Evolutionary conservation across 2,113 vertebrate genomes (phyloP).

Genomic region (Delphinapterus leucas): DNA sequence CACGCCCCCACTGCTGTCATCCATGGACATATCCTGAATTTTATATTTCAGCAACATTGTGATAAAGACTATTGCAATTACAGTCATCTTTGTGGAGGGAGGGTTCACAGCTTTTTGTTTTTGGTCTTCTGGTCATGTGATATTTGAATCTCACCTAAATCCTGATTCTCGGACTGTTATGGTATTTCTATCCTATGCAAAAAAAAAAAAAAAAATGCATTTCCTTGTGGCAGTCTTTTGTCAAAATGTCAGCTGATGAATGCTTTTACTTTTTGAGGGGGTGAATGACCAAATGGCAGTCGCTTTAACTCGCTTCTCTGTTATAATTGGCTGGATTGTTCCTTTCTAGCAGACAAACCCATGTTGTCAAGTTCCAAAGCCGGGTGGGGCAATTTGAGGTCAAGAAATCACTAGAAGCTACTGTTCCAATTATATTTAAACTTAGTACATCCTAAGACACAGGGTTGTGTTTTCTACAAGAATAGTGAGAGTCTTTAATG

Average conservation of each 20-base stretch:
- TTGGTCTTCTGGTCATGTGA: background rate
- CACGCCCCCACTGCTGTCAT: background rate
- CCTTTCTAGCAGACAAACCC: background rate
- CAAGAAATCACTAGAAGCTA: background rate
- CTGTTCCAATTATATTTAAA: background rate
- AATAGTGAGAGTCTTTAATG: background rate
- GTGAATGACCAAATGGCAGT: background rate
- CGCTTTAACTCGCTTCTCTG: background rate
- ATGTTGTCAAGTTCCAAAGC: background rate
- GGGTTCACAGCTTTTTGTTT: background rate
- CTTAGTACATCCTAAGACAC: background rate
- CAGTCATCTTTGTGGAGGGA: background rate
- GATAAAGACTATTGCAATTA: background rate
- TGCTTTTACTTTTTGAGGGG: background rate
- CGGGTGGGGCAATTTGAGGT: background rate
- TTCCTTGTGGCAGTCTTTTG: background rate
- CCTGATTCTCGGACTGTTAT: background rate
- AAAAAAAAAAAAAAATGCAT: background rate
- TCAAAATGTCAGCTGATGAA: background rate
- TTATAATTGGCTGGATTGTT: background rate
- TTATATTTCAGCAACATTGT: background rate
- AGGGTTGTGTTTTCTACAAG: background rate
- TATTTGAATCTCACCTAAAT: background rate
- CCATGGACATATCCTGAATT: background rate
- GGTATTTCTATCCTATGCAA: background rate